These are phyloP conservation scores for Tetrapedia diversipes DNA, from an alignment of 2,888 invertebrate genomes.

Conservation along the genomic window DNA sequence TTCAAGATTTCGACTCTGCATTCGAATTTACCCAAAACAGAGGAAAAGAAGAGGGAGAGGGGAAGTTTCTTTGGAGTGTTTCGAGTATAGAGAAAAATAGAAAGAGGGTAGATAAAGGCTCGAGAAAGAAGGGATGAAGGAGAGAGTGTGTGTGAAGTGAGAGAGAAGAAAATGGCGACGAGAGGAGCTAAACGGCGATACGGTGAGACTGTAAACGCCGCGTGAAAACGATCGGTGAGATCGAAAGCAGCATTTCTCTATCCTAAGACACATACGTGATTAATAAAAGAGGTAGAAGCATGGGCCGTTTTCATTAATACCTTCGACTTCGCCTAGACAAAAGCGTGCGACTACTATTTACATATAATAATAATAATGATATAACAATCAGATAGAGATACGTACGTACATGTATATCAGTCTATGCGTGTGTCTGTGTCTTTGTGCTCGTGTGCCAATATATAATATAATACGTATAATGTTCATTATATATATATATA, in stretches of 20 bases:
- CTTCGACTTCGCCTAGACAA: conserved; percentile 78
- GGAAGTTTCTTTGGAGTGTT: not conserved
- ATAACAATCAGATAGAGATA: conserved; percentile 68
- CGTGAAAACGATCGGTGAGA: conserved; percentile 68
- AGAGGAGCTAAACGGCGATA: conserved; percentile 64
- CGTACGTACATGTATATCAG: conserved; percentile 61
- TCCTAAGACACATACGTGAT: conserved; percentile 77
- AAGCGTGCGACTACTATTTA: conserved; percentile 81
- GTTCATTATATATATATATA: conserved; percentile 38
- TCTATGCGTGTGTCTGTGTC: conserved; percentile 4
- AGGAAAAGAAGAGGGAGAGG: not conserved
- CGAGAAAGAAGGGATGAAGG: not conserved
- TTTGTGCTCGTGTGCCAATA: conserved; percentile 34
- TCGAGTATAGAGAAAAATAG: not conserved
- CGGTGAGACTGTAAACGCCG: too few relatives aligned
- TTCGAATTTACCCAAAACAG: not conserved
- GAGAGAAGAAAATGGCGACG: conserved; percentile 30
- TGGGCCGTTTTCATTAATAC: conserved; percentile 76
- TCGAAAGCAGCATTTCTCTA: conserved; percentile 76
- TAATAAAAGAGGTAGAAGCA: conserved; percentile 75
- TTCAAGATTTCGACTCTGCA: not conserved
- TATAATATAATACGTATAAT: conserved; percentile 48
- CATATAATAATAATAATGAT: conserved; percentile 74
- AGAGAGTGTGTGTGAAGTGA: not conserved
- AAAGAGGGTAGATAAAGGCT: not conserved